phyloP scores from a whole-genome alignment of 1,140 invertebrate species.

The Bombyx mandarina region DNA sequence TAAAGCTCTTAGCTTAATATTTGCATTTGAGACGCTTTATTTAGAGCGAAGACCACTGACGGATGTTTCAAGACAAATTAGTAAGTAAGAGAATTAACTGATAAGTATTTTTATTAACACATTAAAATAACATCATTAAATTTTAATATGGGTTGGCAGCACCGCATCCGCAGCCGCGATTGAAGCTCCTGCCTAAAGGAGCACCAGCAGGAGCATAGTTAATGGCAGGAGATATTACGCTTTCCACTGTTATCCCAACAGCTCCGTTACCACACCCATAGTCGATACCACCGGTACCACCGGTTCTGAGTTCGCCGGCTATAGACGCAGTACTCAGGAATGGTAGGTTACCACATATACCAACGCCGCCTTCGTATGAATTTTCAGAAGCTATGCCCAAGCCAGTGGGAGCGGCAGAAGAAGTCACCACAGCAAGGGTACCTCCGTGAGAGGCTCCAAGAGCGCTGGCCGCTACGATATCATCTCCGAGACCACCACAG shows the following conservation, averaged over 20 bases:
- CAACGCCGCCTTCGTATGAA: slow-evolving; percentile 6
- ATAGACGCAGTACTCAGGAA: slow-evolving; percentile 9
- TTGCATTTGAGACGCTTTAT: no score
- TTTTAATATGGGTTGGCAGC: no score
- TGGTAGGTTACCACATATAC: slow-evolving; percentile 4
- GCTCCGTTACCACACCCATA: slow-evolving; percentile 11
- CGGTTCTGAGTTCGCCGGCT: slow-evolving; percentile 7
- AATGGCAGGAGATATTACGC: no score
- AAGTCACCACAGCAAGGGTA: slow-evolving; percentile 5
- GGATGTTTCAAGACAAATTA: no score
- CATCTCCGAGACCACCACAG: background rate
- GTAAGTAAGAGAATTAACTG: no score
- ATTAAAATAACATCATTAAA: no score
- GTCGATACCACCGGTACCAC: slow-evolving; percentile 8
- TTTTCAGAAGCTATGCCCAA: slow-evolving; percentile 9
- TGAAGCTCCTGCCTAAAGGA: no score
- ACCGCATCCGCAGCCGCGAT: no score
- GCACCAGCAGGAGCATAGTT: no score
- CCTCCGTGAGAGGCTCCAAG: slow-evolving; percentile 7
- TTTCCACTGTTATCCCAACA: slow-evolving; percentile 2
- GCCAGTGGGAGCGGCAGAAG: slow-evolving; percentile 9
- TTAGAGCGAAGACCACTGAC: no score
- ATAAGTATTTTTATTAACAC: no score
- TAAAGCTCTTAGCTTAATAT: no score
- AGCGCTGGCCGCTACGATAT: slow-evolving; percentile 2